Base-by-base conservation (phyloP, 2,797 vertebrate genomes). In the Diplodus puntazzo region DNA sequence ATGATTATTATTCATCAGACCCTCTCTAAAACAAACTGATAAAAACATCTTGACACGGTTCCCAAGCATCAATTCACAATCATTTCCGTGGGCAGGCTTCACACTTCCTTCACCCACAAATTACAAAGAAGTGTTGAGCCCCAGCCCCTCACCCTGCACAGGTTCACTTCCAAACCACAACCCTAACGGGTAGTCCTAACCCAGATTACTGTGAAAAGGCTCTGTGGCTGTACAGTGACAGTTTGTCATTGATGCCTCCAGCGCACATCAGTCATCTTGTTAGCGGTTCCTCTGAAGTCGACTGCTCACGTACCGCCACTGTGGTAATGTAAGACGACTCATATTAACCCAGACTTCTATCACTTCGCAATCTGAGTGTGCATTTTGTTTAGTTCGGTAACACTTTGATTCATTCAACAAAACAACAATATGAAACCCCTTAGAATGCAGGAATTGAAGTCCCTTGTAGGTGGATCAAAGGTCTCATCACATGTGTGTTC, bases 401-500 rank as follows among this genome's bases (percentile, higher is more conserved):
- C 81, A 85, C 93, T 93, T 94, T 94, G 92, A 94, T 94, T 94
- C 91, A 94, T 94, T 94, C 90, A 92, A 61, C 76, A 91, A 86
- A 83, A 81, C 68, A 89, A 79, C 86, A 87, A 87, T 81, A 75
- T 75, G 88, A 89, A 92, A 92, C 88, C 66, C 54, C 66, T 88
- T 62, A 23, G 59, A 61, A 54, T 73, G 75, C 76, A 72, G 65
- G 81, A 46, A 73, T 72, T 77, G 77, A 83, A 67, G 1, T 3
- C 42, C 49, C 75, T 43, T 2, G 61, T 61, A 69, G 82, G 61
- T 53, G 57, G 73, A 90, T 87, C 66, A 90, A 85, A 87, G 46
- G 58, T 81, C 42, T 25, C 10, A n/a, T 20, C 14, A 49, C 55
- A 43, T 52, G 50, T 50, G 39, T 39, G 9, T 65, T 27, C 9